Evolutionary conservation across 2,888 invertebrate genomes (phyloP).

Genomic region (Hydrotaea diabolus): DNA sequence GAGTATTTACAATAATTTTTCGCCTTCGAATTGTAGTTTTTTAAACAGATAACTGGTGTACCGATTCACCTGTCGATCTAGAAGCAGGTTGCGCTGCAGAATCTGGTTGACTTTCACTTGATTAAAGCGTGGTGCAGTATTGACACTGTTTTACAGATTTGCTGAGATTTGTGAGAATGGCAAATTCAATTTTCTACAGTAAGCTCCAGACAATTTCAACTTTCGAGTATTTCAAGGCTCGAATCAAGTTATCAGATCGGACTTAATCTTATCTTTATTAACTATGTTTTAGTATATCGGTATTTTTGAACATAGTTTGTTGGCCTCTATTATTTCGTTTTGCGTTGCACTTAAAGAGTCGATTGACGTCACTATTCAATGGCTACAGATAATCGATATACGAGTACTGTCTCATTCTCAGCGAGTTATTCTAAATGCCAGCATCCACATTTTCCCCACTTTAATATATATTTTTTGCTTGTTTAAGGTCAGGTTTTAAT

Average conservation of each 20-base stretch:
- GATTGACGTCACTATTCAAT: neutral
- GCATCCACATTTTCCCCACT: constrained; percentile 77
- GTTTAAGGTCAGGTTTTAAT: constrained; percentile 78
- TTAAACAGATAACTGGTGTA: constrained; percentile 65
- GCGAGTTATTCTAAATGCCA: constrained; percentile 74
- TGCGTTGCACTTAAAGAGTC: constrained; percentile 76
- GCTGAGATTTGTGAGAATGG: constrained; percentile 73
- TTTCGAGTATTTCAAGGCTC: too few relatives aligned
- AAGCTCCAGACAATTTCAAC: too few relatives aligned
- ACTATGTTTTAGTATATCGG: constrained; percentile 76
- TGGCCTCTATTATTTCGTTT: constrained; percentile 77
- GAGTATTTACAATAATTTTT: constrained; percentile 55
- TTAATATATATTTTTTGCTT: constrained; percentile 77
- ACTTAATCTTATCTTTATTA: too few relatives aligned
- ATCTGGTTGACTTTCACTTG: constrained; percentile 76
- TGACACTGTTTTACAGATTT: constrained; percentile 77
- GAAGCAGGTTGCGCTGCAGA: constrained; percentile 77
- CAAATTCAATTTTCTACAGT: too few relatives aligned
- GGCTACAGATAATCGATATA: constrained; percentile 76
- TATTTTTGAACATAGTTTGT: constrained; percentile 76
- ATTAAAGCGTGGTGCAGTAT: constrained; percentile 79
- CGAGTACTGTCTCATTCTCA: constrained; percentile 77
- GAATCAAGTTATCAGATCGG: too few relatives aligned
- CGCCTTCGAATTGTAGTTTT: constrained; percentile 57
- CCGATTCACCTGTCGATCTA: constrained; percentile 77